These are phyloP conservation scores for Periophthalmodon schlosseri DNA, from an alignment of 2,113 vertebrate genomes.

Conservation along the genomic window DNA sequence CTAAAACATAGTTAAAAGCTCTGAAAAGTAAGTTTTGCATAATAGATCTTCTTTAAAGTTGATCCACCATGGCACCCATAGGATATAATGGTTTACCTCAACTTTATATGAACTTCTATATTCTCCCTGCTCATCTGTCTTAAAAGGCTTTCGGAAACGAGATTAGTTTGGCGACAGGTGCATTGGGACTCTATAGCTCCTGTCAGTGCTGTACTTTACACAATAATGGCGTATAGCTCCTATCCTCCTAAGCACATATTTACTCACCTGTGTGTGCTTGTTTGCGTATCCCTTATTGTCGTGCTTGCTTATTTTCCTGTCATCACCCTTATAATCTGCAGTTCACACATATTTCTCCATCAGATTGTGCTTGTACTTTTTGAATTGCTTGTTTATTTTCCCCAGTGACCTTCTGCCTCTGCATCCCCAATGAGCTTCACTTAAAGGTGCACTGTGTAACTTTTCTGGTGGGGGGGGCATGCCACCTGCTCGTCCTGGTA, in stretches of 20 bases:
- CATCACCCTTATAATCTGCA: slow-evolving; percentile 23
- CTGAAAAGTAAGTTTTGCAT: too few species aligned
- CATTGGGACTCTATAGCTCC: slow-evolving; percentile 49
- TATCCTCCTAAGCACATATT: slow-evolving; percentile 48
- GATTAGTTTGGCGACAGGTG: slow-evolving; percentile 59
- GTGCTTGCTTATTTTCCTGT: slow-evolving; percentile 19
- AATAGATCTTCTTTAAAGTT: not conserved
- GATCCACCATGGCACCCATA: not conserved
- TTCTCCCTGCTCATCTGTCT: slow-evolving; percentile 25
- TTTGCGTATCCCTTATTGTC: slow-evolving; percentile 54
- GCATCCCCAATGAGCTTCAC: not conserved
- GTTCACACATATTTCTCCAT: slow-evolving; percentile 14
- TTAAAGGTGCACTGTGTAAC: not conserved
- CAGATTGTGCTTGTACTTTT: slow-evolving; percentile 5
- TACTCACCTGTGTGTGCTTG: slow-evolving; percentile 60
- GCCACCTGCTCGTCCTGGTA: too few species aligned
- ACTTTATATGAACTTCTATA: slow-evolving; percentile 15
- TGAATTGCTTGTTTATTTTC: slow-evolving; percentile 8
- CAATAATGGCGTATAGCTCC: slow-evolving; percentile 55
- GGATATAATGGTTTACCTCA: slow-evolving; percentile 12
- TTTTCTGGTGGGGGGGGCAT: too few species aligned
- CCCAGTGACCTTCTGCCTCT: slow-evolving; percentile 11
- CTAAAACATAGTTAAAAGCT: too few species aligned
- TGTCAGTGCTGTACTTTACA: slow-evolving; percentile 53
- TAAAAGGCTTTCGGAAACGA: slow-evolving; percentile 40